Evolutionary conservation across 2,797 vertebrate genomes (phyloP).

Genomic region (Scolopax bukidnonensis): DNA sequence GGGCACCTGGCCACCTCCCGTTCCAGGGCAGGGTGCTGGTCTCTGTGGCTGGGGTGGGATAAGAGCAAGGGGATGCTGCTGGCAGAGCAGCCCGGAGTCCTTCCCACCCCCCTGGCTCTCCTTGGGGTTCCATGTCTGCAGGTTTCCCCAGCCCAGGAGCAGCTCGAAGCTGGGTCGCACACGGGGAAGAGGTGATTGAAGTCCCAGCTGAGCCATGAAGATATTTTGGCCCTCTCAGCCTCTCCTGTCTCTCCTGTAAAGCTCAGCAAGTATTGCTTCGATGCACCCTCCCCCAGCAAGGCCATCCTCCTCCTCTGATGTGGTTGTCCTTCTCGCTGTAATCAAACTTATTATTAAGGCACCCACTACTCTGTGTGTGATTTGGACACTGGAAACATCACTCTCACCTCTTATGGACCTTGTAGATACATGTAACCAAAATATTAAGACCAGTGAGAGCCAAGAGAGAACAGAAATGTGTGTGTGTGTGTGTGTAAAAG

Average conservation of each 20-base stretch:
- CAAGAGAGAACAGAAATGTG: background rate
- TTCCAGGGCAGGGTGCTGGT: background rate
- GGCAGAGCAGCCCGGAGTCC: background rate
- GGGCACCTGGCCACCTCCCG: too few relatives aligned
- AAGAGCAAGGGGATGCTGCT: fast-evolving
- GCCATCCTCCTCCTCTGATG: background rate
- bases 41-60: background rate
- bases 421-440: background rate
- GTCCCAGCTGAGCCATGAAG: background rate
- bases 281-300: background rate
- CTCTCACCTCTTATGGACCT: background rate
- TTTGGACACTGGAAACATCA: background rate
- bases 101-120: background rate
- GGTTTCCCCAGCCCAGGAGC: background rate
- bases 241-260: background rate
- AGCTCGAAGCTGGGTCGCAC: background rate
- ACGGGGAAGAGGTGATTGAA: fast-evolving
- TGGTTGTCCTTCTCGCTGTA: background rate
- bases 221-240: background rate
- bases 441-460: background rate
- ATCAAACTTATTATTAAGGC: background rate
- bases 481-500: background rate
- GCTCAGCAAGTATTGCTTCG: fast-evolving
- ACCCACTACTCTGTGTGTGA: background rate
- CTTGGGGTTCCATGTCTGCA: background rate